phyloP scores from a whole-genome alignment of 1,140 invertebrate genomes.

The Drosophila ohnishii region DNA sequence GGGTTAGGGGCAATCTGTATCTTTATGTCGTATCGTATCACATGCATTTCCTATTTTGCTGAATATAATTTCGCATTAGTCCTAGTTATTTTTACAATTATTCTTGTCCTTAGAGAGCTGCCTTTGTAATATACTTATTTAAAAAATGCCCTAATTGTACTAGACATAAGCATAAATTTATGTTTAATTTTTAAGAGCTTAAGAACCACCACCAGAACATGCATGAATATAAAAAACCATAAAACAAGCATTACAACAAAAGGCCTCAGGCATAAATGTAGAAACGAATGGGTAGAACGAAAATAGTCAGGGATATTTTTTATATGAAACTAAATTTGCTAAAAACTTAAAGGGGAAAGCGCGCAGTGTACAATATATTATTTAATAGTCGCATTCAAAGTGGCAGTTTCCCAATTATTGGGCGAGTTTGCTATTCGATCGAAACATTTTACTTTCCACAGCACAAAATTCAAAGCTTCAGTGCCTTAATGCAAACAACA shows the following conservation, averaged over 20 bases:
- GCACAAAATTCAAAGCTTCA: conserved; percentile 81
- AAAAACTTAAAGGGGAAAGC: conserved; percentile 25
- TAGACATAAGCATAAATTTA: conserved; percentile 44
- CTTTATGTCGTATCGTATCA: conserved; percentile 43
- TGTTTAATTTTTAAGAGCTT: conserved; percentile 68
- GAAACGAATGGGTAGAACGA: conserved; percentile 23
- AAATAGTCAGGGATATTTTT: conserved; percentile 82
- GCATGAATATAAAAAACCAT: conserved; percentile 24
- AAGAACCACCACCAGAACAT: conserved; percentile 23
- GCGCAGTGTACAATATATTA: conserved; percentile 43
- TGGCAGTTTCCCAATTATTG: conserved; percentile 2
- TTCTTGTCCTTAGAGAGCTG: conserved; percentile 55
- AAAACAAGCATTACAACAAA: conserved; percentile 47
- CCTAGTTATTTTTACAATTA: conserved; percentile 27
- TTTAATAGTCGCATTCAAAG: conserved; percentile 58
- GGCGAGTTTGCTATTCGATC: not conserved
- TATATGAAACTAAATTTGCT: conserved; percentile 69
- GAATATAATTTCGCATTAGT: conserved; percentile 54
- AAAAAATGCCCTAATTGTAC: conserved; percentile 71
- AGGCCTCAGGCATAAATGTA: conserved; percentile 69
- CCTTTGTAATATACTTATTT: conserved; percentile 77
- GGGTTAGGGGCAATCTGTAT: conserved; percentile 45
- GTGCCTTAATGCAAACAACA: conserved; percentile 76
- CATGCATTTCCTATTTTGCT: conserved; percentile 63
- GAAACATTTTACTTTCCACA: conserved; percentile 59